These are phyloP conservation scores for Zelostemma sp. DNA, from an alignment of 1,140 invertebrate genomes.

Conservation along the genomic window DNA sequence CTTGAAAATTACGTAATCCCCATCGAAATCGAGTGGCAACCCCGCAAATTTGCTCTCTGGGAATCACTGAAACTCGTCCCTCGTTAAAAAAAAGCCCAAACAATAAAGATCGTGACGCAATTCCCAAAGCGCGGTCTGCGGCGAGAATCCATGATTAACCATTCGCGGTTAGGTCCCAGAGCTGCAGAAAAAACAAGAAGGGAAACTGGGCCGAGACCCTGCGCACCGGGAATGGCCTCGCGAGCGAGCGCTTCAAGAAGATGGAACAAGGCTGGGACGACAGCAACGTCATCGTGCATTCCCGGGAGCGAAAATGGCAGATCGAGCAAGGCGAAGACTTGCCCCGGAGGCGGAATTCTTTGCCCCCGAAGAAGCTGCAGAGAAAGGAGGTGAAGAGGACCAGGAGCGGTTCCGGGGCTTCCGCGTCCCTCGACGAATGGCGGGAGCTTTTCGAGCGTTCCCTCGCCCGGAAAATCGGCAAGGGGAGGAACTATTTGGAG, in stretches of 20 bases:
- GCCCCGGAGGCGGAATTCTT: conserved; percentile 27
- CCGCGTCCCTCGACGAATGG: conserved; percentile 65
- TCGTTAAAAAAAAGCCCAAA: no score
- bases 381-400: conserved; percentile 18
- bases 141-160: neutral
- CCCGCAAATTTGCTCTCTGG: no score
- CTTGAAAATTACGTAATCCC: no score
- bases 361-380: conserved; percentile 34
- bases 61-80: no score
- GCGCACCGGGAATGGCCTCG: conserved; percentile 40
- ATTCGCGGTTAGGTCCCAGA: conserved; percentile 23
- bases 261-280: conserved; percentile 66
- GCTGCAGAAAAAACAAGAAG: conserved; percentile 53
- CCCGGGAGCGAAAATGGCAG: conserved; percentile 60
- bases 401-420: conserved; percentile 32
- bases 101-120: neutral
- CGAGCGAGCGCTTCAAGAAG: conserved; percentile 52
- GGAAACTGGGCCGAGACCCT: conserved; percentile 67
- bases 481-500: conserved; percentile 56
- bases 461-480: conserved; percentile 53
- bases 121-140: neutral
- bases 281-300: conserved; percentile 55
- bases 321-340: conserved; percentile 37
- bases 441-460: conserved; percentile 72
- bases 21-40: no score